A percentile compares a stretch with the other conserved stretches of the same genome.
These are phyloP conservation scores for Helicoverpa armigera DNA, from an alignment of 1,140 invertebrate genomes.

Conservation along the genomic window DNA sequence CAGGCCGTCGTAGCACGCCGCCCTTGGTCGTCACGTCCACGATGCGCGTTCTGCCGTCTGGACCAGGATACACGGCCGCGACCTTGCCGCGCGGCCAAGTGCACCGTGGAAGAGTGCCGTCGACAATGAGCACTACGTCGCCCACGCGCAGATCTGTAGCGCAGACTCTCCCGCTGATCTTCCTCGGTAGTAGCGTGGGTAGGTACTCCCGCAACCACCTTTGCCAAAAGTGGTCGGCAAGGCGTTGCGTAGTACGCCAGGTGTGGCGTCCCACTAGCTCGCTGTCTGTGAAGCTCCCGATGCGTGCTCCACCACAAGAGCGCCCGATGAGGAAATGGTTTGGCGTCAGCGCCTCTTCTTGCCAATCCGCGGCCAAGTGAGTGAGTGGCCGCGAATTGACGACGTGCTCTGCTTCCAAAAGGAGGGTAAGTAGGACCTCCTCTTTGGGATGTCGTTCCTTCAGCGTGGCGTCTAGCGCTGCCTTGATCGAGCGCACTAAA, in stretches of 20 bases:
- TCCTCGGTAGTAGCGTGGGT: not conserved
- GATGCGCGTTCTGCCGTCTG: not conserved
- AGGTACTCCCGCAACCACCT: not conserved
- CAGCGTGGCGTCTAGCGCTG: not conserved
- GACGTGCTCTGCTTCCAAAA: not conserved
- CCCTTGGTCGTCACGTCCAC: not conserved
- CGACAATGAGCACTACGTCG: conserved; percentile 5
- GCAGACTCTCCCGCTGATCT: not conserved
- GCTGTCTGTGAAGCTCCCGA: not conserved
- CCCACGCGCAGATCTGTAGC: not conserved
- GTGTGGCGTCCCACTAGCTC: not conserved
- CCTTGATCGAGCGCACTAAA: too few relatives aligned
- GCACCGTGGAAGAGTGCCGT: not conserved
- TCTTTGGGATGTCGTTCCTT: not conserved
- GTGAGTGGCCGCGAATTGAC: conserved; percentile 3
- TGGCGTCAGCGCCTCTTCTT: not conserved
- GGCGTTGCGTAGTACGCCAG: not conserved
- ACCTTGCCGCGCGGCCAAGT: not conserved
- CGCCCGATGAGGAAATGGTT: conserved; percentile 4
- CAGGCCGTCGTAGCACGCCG: not conserved
- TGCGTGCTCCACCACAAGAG: not conserved
- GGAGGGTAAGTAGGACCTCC: not conserved
- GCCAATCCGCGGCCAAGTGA: not conserved
- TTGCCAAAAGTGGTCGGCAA: not conserved
- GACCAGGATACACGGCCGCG: not conserved